Evolutionary conservation across 2,113 vertebrate genomes (phyloP), one percentile per base, ranked within the genome.

Genomic region (Orycteropus afer): DNA sequence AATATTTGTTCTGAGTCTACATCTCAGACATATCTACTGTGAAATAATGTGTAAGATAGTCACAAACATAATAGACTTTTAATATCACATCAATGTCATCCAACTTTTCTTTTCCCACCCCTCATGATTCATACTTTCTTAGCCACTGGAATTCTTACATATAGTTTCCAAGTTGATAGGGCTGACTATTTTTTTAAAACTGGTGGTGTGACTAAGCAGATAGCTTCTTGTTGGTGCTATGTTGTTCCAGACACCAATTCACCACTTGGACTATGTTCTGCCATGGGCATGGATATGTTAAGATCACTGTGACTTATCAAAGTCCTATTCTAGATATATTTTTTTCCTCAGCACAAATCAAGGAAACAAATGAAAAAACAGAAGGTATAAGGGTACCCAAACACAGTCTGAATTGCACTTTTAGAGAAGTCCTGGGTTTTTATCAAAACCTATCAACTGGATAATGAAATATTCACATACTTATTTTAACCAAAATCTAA

Each of bases 121-220:
- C 81, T 97, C 63, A 85, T 96, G 91, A 95, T 96, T 96, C 80
- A 93, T 94, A 78, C 86, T 97, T 96, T 86, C 90, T 94, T 85
- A 96, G 87, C 73, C 93, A 86, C 73, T 90, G 65, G 59, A 89
- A 85, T 90, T 91, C 77, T 94, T 95, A 90, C 83, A 77, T 97
- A 88, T 59, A 81, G 79, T 91, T 94, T 95, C 96, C 95, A 78
- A 97, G 59, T 32, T 95, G 94, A 90, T 93, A 97, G 78, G 65
- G 91, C 12, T 88, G 85, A 67, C 32, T 42, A 79, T 84, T 93
- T 86, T 32, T 40, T 63, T 20, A 89, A 49, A n/a, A n/a, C n/a
- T 67, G 5, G 45, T 71, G 71, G 59, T 80, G 25, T 94, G 81
- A 97, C 96, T 95, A 96, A 97, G 87, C 59, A 92, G 67, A 94